Evolutionary conservation across 2,797 vertebrate genomes (phyloP), one percentile per base, ranked within the genome.

Genomic region (Heteromormyrus szaboi): DNA sequence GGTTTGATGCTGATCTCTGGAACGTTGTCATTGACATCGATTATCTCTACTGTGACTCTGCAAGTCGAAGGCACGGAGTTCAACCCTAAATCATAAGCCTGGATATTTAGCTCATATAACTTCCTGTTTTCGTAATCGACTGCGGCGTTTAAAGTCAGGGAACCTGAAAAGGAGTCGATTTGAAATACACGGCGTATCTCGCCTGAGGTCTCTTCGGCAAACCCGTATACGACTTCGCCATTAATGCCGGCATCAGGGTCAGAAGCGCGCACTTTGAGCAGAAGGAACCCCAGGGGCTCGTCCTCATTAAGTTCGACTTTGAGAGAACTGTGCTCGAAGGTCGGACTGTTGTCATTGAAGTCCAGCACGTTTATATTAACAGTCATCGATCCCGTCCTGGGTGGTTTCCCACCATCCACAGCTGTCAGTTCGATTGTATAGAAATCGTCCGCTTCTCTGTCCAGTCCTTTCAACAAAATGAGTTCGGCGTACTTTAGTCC

Each of bases 271-370:
- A 97, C 93, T 48, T 91, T 95, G 2, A 96, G 79, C 0, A 97
- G 93, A 0, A 95, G 91, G 88, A 95, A 93, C 0, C 96, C 96
- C 0, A 95, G 88, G 0, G 95, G 95, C 0, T 94, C 90, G 89
- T 96, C 96, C 33, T 96, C 96, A 0, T 93, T 87, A 87, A 96
- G 91, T 90, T 96, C 95, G 1, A 96, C 96, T 62, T 94, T 95
- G 4, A 96, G 88, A 0, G 93, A 89, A 90, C 89, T 91, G 91
- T 95, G 94, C 2, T 96, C 95, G 88, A 97, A 97, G 0, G 93
- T 93, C 8, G 96, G 96, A 72, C 95, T 96, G 94, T 97, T 96
- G 91, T 97, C 96, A 48, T 97, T 97, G 4, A 93, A 96, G 90
- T 97, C 96, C 90, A 96, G 54, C 46, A 97, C 96, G 89, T 90